Conservation (phyloP, 2,113 vertebrate genomes). For the Salvelinus namaycush region DNA sequence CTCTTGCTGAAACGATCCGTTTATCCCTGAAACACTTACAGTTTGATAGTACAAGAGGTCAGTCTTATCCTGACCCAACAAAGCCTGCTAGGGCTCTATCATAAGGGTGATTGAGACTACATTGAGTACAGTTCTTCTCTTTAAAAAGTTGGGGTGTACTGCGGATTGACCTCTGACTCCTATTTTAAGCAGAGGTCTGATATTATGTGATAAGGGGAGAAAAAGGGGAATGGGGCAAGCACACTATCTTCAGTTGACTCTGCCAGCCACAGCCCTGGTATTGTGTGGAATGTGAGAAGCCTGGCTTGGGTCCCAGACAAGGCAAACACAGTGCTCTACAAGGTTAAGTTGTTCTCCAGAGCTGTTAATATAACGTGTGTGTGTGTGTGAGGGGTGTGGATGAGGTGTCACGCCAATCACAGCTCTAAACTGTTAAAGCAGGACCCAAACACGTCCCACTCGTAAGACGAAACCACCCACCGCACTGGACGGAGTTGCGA, state of each 20-base stretch:
- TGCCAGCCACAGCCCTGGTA: conserved; percentile 49
- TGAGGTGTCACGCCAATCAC: conserved; percentile 25
- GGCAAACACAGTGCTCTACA: conserved; percentile 44
- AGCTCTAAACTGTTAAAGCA: conserved; percentile 16
- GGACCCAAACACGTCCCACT: conserved; percentile 7
- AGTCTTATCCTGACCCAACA: too few species aligned
- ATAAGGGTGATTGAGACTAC: background rate
- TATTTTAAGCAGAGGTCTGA: conserved; percentile 24
- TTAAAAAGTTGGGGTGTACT: conserved; percentile 1
- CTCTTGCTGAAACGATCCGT: background rate
- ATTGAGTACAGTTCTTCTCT: background rate
- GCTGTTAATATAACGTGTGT: background rate
- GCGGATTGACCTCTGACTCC: conserved; percentile 34
- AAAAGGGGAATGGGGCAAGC: conserved; percentile 1
- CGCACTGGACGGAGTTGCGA: conserved; percentile 22
- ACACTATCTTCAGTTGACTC: conserved; percentile 23
- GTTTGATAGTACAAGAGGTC: too few species aligned
- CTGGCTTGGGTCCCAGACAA: conserved; percentile 53
- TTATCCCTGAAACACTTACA: background rate
- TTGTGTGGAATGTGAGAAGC: conserved; percentile 57
- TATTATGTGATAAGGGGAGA: conserved; percentile 17
- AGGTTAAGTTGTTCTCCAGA: conserved; percentile 31
- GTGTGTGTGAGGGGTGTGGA: background rate
- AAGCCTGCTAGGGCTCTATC: too few species aligned
- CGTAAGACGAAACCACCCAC: conserved; percentile 29